phyloP scores from a whole-genome alignment of 2,888 invertebrate species.

The Patella ulyssiponensis region DNA sequence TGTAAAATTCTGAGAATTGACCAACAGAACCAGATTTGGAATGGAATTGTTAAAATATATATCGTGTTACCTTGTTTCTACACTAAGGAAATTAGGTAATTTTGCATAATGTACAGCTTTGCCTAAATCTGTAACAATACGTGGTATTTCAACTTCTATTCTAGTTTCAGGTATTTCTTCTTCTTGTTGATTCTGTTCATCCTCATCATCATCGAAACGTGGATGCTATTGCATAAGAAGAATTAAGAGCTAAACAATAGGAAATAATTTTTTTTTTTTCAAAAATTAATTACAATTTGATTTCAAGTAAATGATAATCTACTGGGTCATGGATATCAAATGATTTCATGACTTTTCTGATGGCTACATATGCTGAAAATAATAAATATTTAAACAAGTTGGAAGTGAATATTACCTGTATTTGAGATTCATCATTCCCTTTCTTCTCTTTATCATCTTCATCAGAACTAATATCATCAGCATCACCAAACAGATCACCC shows the following conservation, averaged over 20 bases:
- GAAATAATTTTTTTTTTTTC: too few relatives aligned
- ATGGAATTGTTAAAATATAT: too few relatives aligned
- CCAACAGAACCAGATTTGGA: too few relatives aligned
- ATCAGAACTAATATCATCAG: constrained; percentile 92
- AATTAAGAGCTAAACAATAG: too few relatives aligned
- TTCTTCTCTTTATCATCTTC: constrained; percentile 74
- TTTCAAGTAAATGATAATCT: too few relatives aligned
- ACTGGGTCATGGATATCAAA: too few relatives aligned
- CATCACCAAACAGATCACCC: constrained; percentile 92
- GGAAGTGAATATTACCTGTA: constrained; percentile 19
- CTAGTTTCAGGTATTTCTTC: constrained; percentile 86
- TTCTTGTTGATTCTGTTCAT: constrained; percentile 81
- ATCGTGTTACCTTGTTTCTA: constrained; percentile 81
- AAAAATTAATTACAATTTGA: too few relatives aligned
- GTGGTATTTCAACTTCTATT: constrained; percentile 97
- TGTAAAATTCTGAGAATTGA: too few relatives aligned
- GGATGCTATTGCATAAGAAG: constrained; percentile 11
- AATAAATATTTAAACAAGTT: too few relatives aligned
- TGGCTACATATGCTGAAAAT: too few relatives aligned
- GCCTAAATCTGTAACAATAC: constrained; percentile 92
- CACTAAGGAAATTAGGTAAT: constrained; percentile 97
- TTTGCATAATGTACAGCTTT: constrained; percentile 89
- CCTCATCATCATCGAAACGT: constrained; percentile 62
- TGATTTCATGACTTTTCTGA: too few relatives aligned
- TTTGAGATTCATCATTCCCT: constrained; percentile 20